Percentiles rank a stretch among this genome's conserved stretches.
Evolutionary conservation across 2,113 vertebrate species (phyloP).

Genomic region (Gulo gulo): DNA sequence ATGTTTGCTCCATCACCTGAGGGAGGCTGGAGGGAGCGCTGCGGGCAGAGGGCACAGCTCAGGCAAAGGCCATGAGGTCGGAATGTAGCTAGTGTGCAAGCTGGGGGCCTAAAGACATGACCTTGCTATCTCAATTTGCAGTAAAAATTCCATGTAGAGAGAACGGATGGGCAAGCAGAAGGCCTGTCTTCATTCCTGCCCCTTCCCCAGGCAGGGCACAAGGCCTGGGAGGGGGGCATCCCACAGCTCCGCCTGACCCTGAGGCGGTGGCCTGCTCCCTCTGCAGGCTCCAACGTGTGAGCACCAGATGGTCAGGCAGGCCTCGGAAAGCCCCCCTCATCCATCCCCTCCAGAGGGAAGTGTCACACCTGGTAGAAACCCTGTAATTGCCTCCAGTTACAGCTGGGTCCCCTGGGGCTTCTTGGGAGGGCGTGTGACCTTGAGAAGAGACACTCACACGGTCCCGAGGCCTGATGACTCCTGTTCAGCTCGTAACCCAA

Average conservation of each 20-base stretch:
- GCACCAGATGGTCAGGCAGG: constrained; percentile 10
- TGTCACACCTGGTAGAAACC: neutral
- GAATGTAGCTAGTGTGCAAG: neutral
- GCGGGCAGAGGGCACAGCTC: neutral
- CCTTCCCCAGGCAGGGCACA: neutral
- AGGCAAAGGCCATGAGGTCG: neutral
- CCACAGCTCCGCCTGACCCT: neutral
- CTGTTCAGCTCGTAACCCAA: neutral
- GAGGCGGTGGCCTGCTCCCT: fast-evolving
- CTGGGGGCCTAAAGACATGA: neutral
- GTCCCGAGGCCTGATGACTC: neutral
- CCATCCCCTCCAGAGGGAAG: neutral
- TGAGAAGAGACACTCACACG: neutral
- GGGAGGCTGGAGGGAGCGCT: neutral
- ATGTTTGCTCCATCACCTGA: neutral
- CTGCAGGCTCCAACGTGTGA: neutral
- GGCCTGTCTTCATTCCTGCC: neutral
- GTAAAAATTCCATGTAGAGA: neutral
- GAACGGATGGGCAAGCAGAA: neutral
- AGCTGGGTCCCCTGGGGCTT: neutral
- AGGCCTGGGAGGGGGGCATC: neutral
- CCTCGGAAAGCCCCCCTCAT: constrained; percentile 36
- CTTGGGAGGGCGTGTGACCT: neutral
- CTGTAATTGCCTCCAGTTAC: neutral
- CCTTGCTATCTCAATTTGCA: neutral